Percentiles rank a stretch among this genome's conserved stretches.
phyloP scores from a whole-genome alignment of 2,113 vertebrate genomes.

The Planiliza haematocheilus region DNA sequence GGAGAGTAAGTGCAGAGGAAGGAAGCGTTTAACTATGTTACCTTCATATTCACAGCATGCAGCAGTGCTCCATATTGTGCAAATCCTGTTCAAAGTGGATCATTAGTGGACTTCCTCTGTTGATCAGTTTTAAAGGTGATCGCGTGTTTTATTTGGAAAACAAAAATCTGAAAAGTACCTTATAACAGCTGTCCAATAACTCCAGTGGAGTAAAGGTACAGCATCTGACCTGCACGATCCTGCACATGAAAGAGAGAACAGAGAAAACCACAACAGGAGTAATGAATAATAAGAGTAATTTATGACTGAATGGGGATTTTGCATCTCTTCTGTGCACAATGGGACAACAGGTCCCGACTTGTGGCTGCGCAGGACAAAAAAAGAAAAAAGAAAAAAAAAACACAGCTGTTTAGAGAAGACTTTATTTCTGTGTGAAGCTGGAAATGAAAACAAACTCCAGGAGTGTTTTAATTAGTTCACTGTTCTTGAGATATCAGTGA shows the following conservation, averaged over 20 bases:
- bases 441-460: constrained; percentile 75
- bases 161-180: neutral
- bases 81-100: too few species aligned
- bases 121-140: neutral
- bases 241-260: constrained; percentile 58
- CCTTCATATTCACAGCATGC: neutral
- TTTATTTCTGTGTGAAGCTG: constrained; percentile 71
- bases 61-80: neutral
- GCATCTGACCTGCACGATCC: constrained; percentile 45
- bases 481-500: constrained; percentile 78
- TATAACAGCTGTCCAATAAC: constrained; percentile 9
- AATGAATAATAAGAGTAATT: constrained; percentile 71
- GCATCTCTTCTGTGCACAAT: constrained; percentile 61
- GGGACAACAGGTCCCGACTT: constrained; percentile 65
- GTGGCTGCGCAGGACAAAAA: constrained; percentile 41
- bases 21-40: neutral
- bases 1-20: neutral
- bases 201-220: constrained; percentile 3
- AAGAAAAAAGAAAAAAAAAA: constrained; percentile 21
- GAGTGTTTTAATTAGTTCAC: constrained; percentile 82
- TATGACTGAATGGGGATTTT: constrained; percentile 74
- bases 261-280: constrained; percentile 61
- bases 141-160: neutral
- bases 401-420: constrained; percentile 62
- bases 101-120: neutral